Conservation (phyloP, 2,888 invertebrate species). For the Terebella lapidaria region DNA sequence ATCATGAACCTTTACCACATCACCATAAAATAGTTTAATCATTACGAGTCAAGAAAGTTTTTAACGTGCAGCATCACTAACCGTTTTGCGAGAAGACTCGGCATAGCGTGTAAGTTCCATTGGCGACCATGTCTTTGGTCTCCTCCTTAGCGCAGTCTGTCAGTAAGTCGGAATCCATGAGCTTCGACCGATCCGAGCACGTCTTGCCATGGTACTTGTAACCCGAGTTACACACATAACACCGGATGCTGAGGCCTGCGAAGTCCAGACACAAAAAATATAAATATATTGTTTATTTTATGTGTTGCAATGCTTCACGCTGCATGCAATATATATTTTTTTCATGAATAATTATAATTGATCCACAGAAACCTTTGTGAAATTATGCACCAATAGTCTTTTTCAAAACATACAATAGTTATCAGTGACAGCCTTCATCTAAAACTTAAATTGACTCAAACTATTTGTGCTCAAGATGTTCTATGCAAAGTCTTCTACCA, state of each 20-base stretch:
- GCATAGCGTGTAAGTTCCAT: conserved; percentile 12
- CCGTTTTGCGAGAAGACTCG: conserved; percentile 17
- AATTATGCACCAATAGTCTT: too few relatives aligned
- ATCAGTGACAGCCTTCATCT: too few relatives aligned
- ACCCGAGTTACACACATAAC: conserved; percentile 19
- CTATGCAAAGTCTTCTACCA: too few relatives aligned
- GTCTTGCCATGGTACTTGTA: conserved; percentile 4
- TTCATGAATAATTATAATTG: too few relatives aligned
- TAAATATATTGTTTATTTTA: background rate
- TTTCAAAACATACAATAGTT: background rate
- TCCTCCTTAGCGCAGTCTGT: conserved; percentile 1
- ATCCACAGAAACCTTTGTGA: too few relatives aligned
- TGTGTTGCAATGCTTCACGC: background rate
- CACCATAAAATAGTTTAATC: too few relatives aligned
- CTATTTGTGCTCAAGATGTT: too few relatives aligned
- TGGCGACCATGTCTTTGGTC: background rate
- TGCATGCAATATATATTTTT: background rate
- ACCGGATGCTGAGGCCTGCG: conserved; percentile 14
- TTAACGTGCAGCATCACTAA: too few relatives aligned
- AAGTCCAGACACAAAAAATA: too few relatives aligned
- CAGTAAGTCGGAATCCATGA: background rate
- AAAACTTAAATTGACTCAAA: too few relatives aligned
- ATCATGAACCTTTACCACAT: too few relatives aligned
- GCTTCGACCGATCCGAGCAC: background rate
- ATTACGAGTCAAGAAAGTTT: too few relatives aligned